Base-by-base conservation (phyloP, 2,888 invertebrate species). In the Microctonus aethiopoides region DNA sequence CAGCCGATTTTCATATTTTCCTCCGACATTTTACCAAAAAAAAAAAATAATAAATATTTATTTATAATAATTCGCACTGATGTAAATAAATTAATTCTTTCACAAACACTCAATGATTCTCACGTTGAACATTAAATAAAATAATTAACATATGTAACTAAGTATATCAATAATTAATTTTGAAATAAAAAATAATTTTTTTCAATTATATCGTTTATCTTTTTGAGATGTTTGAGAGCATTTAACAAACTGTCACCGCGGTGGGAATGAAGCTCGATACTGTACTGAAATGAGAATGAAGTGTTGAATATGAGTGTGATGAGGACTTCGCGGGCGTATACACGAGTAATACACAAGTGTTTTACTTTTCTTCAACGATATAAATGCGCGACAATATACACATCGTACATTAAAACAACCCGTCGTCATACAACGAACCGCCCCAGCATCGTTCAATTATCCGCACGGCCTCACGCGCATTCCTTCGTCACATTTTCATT, bases 1-100 rank as follows among this genome's bases (percentile, higher is more conserved):
- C 81, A 81, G 51, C 85, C 85, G 56, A 83, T 78, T 77, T 78
- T 81, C 22, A 80, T 72, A 54, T 80, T 80, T 73, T 84, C 84
- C 52, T 80, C 80, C 62, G 78, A 80, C 84, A 83, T 62, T 77
- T 76, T 62, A n/a, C n/a, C n/a, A n/a, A n/a, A 57, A 24, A n/a
- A 32, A 39, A 10, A 11, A 4, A 61, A 10, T 29, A 34, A 22
- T 61, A n/a, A n/a, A n/a, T n/a, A n/a, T n/a, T n/a, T n/a, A n/a
- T n/a, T n/a, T n/a, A n/a, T n/a, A n/a, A n/a, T n/a, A n/a, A n/a
- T n/a, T n/a, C n/a, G n/a, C n/a, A n/a, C n/a, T n/a, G n/a, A n/a
- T n/a, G n/a, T 5, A 5, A 29, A 29, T 29, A 29, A 29, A 29
- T 29, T 29, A 3, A 5, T 29, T 29, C 4, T 29, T 29, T 29